Evolutionary conservation across 53 echinoderm and acorn worm species (phyloP).

Genomic region (Holothuria leucospilota): DNA sequence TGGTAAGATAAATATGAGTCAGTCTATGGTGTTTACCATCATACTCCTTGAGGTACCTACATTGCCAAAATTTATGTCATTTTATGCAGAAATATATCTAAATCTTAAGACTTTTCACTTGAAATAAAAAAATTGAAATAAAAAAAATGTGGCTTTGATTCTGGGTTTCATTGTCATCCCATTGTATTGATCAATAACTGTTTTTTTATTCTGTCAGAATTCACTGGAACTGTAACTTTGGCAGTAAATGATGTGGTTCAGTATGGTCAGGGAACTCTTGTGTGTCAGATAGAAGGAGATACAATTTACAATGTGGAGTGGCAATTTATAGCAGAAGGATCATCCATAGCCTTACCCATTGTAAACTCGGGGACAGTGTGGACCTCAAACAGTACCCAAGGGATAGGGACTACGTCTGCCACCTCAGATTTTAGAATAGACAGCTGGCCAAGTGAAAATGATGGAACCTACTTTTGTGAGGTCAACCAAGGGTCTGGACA

Average conservation of each 20-base stretch:
- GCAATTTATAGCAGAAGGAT: neutral
- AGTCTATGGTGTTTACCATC: too few relatives aligned
- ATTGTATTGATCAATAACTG: too few relatives aligned
- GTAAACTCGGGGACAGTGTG: neutral
- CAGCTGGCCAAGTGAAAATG: slow-evolving; percentile 4
- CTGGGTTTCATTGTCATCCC: too few relatives aligned
- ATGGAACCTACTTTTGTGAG: neutral
- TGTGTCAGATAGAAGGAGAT: neutral
- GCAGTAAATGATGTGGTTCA: neutral
- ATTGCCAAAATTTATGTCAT: too few relatives aligned
- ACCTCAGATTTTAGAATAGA: neutral
- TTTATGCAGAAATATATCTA: too few relatives aligned
- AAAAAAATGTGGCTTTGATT: too few relatives aligned
- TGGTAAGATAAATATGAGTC: too few relatives aligned
- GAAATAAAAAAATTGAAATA: too few relatives aligned
- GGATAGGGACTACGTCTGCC: neutral
- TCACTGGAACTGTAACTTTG: neutral
- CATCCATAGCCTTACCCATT: neutral
- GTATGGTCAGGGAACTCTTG: neutral
- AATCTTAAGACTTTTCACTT: too few relatives aligned
- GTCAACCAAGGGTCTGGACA: slow-evolving; percentile 1
- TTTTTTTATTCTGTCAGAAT: neutral
- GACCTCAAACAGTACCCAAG: slow-evolving; percentile 8
- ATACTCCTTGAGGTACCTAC: too few relatives aligned
- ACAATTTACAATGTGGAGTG: neutral